Percentiles rank a stretch among this genome's conserved stretches.
These are phyloP conservation scores for Acronicta alni DNA, from an alignment of 2,888 invertebrate genomes.

Conservation along the genomic window DNA sequence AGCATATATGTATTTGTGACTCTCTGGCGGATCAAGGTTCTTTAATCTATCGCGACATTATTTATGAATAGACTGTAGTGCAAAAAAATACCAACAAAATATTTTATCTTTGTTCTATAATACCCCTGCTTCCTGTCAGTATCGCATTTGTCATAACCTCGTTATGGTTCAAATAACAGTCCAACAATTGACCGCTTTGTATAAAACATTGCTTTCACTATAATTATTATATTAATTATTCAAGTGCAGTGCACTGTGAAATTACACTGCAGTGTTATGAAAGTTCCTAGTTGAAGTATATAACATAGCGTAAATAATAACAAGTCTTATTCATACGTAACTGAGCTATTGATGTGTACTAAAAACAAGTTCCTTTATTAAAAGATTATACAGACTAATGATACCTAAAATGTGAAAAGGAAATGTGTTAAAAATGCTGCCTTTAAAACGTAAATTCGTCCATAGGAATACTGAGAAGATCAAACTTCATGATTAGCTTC, in stretches of 20 bases:
- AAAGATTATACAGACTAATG: too few relatives aligned
- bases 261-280: conserved; percentile 61
- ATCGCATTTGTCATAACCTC: conserved; percentile 41
- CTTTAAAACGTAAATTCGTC: too few relatives aligned
- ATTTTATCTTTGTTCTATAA: conserved; percentile 33
- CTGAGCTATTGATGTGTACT: conserved; percentile 7
- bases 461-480: too few relatives aligned
- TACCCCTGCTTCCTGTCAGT: conserved; percentile 38
- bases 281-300: conserved; percentile 53
- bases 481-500: too few relatives aligned
- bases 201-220: conserved; percentile 64
- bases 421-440: too few relatives aligned
- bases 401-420: too few relatives aligned
- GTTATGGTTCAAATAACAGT: conserved; percentile 51
- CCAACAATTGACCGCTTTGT: conserved; percentile 52
- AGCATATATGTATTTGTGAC: too few relatives aligned
- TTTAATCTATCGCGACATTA: background rate
- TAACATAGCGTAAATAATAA: conserved; percentile 52
- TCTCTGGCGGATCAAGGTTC: too few relatives aligned
- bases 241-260: conserved; percentile 71
- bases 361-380: background rate
- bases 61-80: background rate
- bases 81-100: background rate
- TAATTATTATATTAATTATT: conserved; percentile 73
- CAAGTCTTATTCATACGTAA: conserved; percentile 20